Base-by-base conservation (phyloP, 92 coral and sea anemone species). In the Porites evermanni region DNA sequence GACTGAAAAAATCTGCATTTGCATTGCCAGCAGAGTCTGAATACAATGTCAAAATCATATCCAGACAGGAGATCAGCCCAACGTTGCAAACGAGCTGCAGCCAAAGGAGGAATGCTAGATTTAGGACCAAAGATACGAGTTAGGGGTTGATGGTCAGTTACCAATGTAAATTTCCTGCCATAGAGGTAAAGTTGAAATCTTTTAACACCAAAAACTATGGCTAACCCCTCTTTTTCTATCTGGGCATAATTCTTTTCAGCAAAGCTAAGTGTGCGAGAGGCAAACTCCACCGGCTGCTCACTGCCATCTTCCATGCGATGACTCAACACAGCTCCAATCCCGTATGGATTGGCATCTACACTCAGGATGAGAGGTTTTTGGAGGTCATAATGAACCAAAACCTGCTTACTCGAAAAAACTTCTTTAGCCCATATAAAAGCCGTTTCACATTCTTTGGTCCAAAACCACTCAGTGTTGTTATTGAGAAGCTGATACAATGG, bases 401-500 rank as follows among this genome's bases (percentile, higher is more conserved):
- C 83, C 89, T 85, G 89, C n/a, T 85, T 70, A 85, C 67, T 53
- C 50, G 78, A 67, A 20, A 56, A 53, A 18, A 70, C 86, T 52
- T 78, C 84, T 71, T 86, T 86, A 23, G 79, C 89, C 84, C 84
- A 85, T 84, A 77, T 67, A 64, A 77, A 77, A 54, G 84, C 84
- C 53, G 83, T 54, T 23, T 88, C 88, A 54, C 87, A 84, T 59
- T 73, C 61, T 61, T 66, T 74, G 68, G 70, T 58, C 88, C 84
- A 71, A 77, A 64, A 29, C 86, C 86, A 79, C 61, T 71, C 70
- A 32, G 51, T 71, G 72, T 71, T 84, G 84, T 82, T 82, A 83
- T 84, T 79, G 79, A 86, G 84, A 24, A 83, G 80, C 78, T 89
- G 88, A 89, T 83, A 77, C 78, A 87, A 75, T 73, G 87, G 91